Evolutionary conservation across 2,888 invertebrate genomes (phyloP), one percentile per base, ranked within the genome.

Genomic region (Odontocolon sp.): DNA sequence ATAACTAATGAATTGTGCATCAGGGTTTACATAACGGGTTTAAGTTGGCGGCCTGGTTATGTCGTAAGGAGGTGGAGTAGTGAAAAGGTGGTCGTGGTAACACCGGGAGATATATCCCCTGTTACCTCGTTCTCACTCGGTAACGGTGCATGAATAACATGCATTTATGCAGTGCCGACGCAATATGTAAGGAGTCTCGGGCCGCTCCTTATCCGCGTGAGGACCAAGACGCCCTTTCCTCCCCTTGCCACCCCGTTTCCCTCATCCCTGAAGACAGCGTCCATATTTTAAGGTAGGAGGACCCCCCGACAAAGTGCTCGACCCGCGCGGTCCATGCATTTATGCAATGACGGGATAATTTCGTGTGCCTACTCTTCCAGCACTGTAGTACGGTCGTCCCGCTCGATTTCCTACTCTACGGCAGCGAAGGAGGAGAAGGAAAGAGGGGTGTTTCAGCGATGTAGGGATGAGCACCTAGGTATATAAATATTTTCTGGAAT

Each of bases 281-380:
- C 71, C 38, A 67, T 67, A 67, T 71, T 77, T 57, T 56, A 56
- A 47, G 50, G 59, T 45, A 66, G 47, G n/a, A 56, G 45, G 26
- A 78, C 78, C 68, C 59, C 45, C 47, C 45, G 57, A 67, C 76
- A 76, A 80, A 80, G 82, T 80, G 56, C 50, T 71, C 56, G 63
- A 56, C 56, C 67, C 33, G 31, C 81, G 77, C 82, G 82, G 84
- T 81, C 86, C 82, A 87, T 87, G 84, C 85, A 87, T 87, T 87
- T 85, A 87, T 87, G 85, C 86, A 87, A 87, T 86, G 82, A 83
- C 81, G 78, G 80, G 82, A 85, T 87, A 87, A 87, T 87, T 87
- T 86, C 82, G 82, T 79, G 61, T 67, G 82, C 82, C 84, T 84
- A 82, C 80, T 80, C 68, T 47, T 45, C 63, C 82, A 80, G 78